phyloP scores from a whole-genome alignment of 2,797 vertebrate genomes.

The Propithecus perrieri region DNA sequence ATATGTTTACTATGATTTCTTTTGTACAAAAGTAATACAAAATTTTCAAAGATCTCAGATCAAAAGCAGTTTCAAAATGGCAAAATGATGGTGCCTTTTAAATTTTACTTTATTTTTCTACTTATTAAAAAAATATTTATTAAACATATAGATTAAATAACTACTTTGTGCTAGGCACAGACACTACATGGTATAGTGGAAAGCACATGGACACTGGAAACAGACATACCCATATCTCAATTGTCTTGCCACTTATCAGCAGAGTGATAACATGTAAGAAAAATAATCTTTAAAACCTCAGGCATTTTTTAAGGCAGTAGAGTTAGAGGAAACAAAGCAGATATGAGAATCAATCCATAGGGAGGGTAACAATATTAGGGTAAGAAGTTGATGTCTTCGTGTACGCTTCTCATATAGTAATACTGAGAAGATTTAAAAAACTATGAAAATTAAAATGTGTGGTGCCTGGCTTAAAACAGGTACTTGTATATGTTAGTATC shows the following conservation, averaged over 20 bases:
- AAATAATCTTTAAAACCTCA: slow-evolving; percentile 3
- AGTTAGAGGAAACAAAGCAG: not conserved
- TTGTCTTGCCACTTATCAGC: not conserved
- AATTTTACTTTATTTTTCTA: not conserved
- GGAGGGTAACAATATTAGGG: not conserved
- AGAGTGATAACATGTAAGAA: not conserved
- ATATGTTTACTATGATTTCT: slow-evolving; percentile 47
- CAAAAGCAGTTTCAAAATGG: slow-evolving; percentile 42
- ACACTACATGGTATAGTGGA: not conserved
- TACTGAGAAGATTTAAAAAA: not conserved
- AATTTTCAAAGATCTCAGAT: not conserved
- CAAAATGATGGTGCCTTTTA: not conserved
- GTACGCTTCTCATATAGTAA: not conserved
- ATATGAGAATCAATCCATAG: not conserved
- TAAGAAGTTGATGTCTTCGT: not conserved
- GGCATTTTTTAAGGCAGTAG: not conserved
- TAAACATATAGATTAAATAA: not conserved
- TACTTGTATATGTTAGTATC: not conserved
- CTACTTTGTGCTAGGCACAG: not conserved
- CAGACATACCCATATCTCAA: not conserved
- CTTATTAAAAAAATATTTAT: slow-evolving; percentile 9
- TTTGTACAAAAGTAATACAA: slow-evolving; percentile 16
- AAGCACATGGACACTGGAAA: not conserved
- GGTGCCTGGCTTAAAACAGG: not conserved
- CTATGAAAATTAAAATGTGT: not conserved